phyloP scores from a whole-genome alignment of 2,888 invertebrate species.

The Xanthostigma xanthostigma region DNA sequence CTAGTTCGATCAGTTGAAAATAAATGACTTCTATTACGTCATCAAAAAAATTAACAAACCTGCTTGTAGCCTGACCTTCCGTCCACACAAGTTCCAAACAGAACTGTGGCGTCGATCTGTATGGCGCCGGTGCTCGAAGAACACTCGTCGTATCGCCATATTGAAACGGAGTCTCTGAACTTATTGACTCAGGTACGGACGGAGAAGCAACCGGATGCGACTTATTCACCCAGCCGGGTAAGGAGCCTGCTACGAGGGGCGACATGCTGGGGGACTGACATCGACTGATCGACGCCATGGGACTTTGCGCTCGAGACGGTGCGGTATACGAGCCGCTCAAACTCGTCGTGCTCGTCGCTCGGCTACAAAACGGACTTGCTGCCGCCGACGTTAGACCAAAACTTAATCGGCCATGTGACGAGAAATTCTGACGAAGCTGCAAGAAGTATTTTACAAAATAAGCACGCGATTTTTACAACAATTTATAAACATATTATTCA shows the following conservation, averaged over 20 bases:
- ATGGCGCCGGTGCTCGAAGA: constrained; percentile 29
- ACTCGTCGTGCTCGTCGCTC: constrained; percentile 15
- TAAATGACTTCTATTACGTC: no score
- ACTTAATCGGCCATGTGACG: constrained; percentile 19
- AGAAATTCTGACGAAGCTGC: constrained; percentile 12
- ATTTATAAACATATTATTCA: no score
- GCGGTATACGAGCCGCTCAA: constrained; percentile 15
- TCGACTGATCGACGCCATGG: constrained; percentile 36
- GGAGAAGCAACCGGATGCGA: no score
- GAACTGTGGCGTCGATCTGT: constrained; percentile 68
- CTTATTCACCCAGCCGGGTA: no score
- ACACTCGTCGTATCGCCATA: constrained; percentile 12
- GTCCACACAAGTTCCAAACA: constrained; percentile 87
- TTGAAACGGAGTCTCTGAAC: constrained; percentile 13
- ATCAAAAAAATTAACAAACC: no score
- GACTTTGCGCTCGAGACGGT: constrained; percentile 32
- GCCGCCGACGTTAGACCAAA: constrained; percentile 12
- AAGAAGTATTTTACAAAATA: no score
- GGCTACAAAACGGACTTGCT: constrained; percentile 21
- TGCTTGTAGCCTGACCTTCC: constrained; percentile 36
- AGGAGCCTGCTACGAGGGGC: constrained; percentile 12
- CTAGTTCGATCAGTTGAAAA: no score
- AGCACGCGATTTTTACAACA: no score
- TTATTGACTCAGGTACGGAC: no score
- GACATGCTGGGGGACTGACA: constrained; percentile 31